phyloP scores from a whole-genome alignment of 2,888 invertebrate species.

The Dromius quadrimaculatus region DNA sequence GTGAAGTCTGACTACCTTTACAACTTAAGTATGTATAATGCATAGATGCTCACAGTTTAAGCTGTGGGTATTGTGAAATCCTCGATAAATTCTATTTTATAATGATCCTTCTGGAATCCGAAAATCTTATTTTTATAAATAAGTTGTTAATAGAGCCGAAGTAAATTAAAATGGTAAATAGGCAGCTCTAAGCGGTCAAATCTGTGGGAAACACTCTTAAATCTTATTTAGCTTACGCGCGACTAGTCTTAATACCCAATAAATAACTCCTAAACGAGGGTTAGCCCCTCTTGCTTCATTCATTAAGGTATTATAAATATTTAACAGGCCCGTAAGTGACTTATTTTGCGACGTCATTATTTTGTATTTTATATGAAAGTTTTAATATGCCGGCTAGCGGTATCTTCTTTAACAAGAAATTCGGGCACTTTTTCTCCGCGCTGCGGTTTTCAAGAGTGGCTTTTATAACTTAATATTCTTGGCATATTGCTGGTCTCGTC shows the following conservation, averaged over 20 bases:
- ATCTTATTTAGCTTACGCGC: constrained; percentile 41
- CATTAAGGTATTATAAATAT: constrained; percentile 52
- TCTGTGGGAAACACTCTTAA: constrained; percentile 33
- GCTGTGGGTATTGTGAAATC: constrained; percentile 25
- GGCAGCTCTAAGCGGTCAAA: constrained; percentile 31
- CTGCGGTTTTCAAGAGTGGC: constrained; percentile 6
- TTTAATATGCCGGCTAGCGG: constrained; percentile 32
- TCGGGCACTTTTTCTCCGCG: constrained; percentile 23
- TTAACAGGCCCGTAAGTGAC: constrained; percentile 54
- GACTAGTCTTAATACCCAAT: constrained; percentile 43
- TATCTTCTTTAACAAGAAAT: constrained; percentile 22
- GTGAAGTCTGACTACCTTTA: no score
- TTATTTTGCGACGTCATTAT: constrained; percentile 58
- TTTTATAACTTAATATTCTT: constrained; percentile 34
- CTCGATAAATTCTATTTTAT: constrained; percentile 37
- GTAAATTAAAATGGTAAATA: constrained; percentile 56
- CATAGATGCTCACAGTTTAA: no score
- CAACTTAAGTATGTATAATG: no score
- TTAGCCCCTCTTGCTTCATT: constrained; percentile 39
- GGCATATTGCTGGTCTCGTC: constrained; percentile 14
- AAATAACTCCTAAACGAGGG: constrained; percentile 45
- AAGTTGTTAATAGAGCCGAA: constrained; percentile 50
- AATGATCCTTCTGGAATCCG: constrained; percentile 11
- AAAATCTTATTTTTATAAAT: constrained; percentile 27
- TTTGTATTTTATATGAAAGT: constrained; percentile 55